Conservation (phyloP, 92 coral and sea anemone species). For the Heliopora coerulea region DNA sequence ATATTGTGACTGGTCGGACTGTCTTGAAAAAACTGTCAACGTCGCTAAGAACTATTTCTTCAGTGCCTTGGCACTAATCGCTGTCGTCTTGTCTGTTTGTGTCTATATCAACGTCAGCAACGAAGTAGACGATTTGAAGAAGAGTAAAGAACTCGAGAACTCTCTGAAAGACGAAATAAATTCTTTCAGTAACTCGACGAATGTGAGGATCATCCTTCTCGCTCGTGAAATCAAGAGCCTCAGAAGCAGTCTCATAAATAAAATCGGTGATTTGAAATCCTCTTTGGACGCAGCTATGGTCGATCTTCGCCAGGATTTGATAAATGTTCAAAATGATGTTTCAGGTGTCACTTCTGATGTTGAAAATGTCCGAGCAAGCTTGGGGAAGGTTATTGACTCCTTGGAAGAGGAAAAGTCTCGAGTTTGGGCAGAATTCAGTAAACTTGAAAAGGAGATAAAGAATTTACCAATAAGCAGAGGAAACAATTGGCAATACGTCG, state of each 20-base stretch:
- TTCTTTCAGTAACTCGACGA: not conserved
- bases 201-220: not conserved
- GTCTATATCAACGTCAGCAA: too few species aligned
- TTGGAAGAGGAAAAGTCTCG: not conserved
- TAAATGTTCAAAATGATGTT: not conserved
- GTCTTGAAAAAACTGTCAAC: too few species aligned
- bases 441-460: slow-evolving; percentile 16
- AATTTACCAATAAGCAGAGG: slow-evolving; percentile 15
- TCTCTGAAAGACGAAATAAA: not conserved
- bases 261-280: not conserved
- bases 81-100: too few species aligned
- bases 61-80: too few species aligned
- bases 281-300: not conserved
- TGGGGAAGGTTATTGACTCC: not conserved
- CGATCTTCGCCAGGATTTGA: not conserved
- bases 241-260: not conserved
- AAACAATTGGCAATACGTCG: not conserved
- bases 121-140: too few species aligned
- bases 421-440: slow-evolving; percentile 12
- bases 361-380: not conserved
- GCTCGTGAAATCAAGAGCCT: not conserved
- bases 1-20: too few species aligned
- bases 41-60: too few species aligned
- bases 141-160: too few species aligned
- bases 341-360: not conserved